These are phyloP conservation scores for Aethina tumida DNA, from an alignment of 1,140 invertebrate genomes.

Conservation along the genomic window DNA sequence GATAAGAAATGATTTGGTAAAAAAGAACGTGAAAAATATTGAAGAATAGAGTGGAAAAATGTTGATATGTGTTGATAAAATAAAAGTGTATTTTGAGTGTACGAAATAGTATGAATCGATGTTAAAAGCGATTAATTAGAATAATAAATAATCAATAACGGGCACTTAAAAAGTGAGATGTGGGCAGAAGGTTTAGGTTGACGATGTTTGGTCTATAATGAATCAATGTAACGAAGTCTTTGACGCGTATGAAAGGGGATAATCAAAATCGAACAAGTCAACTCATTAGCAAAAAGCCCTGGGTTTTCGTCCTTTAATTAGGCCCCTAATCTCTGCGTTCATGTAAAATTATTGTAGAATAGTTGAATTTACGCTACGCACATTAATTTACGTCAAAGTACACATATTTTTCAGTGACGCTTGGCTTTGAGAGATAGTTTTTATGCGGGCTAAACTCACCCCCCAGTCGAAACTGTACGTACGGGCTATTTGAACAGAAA, in stretches of 20 bases:
- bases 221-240: slow-evolving; percentile 8
- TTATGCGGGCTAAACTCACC: slow-evolving; percentile 26
- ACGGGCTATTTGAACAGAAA: slow-evolving; percentile 32
- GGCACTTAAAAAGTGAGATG: no score
- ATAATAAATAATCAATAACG: no score
- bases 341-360: slow-evolving; percentile 36
- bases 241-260: slow-evolving; percentile 15
- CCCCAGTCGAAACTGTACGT: slow-evolving; percentile 16
- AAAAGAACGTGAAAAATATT: no score
- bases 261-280: slow-evolving; percentile 29
- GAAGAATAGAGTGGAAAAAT: no score
- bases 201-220: slow-evolving; percentile 5
- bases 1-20: no score
- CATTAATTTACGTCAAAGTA: slow-evolving; percentile 38
- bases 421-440: slow-evolving; percentile 37
- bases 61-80: no score
- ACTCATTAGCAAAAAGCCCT: slow-evolving; percentile 23
- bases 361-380: slow-evolving; percentile 37
- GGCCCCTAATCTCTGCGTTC: slow-evolving; percentile 28
- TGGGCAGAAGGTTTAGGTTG: neutral
- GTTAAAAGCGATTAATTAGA: no score
- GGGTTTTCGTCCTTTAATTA: slow-evolving; percentile 25
- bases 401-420: slow-evolving; percentile 36
- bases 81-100: no score
- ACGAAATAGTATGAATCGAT: no score